phyloP scores from a whole-genome alignment of 2,113 vertebrate genomes.

The Chaetops frenatus region DNA sequence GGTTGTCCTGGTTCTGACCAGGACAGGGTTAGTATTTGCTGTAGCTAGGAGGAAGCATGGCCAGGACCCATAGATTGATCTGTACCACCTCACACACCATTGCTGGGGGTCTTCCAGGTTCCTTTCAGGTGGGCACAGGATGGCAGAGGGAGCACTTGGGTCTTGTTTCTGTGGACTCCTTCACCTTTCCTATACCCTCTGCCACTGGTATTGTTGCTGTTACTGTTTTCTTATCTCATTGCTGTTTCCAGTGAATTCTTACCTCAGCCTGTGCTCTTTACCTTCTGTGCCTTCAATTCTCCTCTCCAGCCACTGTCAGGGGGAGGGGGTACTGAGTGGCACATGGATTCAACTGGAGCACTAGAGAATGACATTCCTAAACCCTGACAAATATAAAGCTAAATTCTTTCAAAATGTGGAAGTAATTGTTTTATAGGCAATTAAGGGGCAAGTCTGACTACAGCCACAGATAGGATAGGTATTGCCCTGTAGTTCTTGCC shows the following conservation, averaged over 20 bases:
- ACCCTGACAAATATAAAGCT: neutral
- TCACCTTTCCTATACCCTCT: neutral
- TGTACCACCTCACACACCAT: neutral
- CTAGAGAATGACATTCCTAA: neutral
- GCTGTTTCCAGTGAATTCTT: neutral
- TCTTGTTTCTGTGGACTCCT: accelerated
- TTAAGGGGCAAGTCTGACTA: neutral
- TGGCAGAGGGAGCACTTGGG: neutral
- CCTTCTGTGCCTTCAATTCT: neutral
- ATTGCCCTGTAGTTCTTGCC: neutral
- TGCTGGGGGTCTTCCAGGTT: neutral
- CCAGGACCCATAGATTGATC: neutral
- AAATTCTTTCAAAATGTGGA: neutral
- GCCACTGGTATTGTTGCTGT: neutral
- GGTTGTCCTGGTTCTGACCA: neutral
- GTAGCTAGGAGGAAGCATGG: neutral
- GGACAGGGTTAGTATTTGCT: neutral
- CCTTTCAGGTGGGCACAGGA: accelerated
- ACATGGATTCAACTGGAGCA: neutral
- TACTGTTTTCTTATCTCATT: neutral
- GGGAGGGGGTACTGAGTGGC: neutral
- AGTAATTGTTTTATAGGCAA: neutral
- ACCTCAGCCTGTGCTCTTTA: neutral
- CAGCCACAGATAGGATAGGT: accelerated
- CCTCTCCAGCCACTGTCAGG: neutral